Evolutionary conservation across 2,113 vertebrate species (phyloP).

Genomic region (Perca flavescens): DNA sequence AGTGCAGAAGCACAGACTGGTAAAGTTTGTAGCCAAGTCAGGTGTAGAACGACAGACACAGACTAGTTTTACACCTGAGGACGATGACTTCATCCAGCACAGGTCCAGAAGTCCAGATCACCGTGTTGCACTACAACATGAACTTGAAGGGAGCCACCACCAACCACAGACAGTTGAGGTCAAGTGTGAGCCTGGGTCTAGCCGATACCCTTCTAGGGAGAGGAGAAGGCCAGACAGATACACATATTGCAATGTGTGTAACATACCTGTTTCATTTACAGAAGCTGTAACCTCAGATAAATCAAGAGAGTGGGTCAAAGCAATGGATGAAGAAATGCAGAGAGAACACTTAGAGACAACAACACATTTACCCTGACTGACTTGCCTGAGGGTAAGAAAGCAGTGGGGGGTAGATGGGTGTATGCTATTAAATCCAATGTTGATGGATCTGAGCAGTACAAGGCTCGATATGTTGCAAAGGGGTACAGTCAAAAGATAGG

Average conservation of each 20-base stretch:
- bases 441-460: background rate
- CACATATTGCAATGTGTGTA: too few relatives aligned
- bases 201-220: too few relatives aligned
- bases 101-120: too few relatives aligned
- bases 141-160: too few relatives aligned
- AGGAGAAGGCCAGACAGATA: too few relatives aligned
- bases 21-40: background rate
- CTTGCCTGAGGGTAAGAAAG: background rate
- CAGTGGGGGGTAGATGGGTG: background rate
- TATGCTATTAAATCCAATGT: background rate
- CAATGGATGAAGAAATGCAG: conserved; percentile 1
- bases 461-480: background rate
- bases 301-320: background rate
- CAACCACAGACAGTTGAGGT: too few relatives aligned
- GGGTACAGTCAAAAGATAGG: background rate
- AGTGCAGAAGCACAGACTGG: background rate
- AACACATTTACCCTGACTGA: too few relatives aligned
- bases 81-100: too few relatives aligned
- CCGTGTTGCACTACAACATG: too few relatives aligned
- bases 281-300: conserved; percentile 10
- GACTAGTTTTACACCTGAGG: too few relatives aligned
- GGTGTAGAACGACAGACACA: background rate
- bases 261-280: background rate
- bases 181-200: too few relatives aligned
- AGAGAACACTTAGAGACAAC: too few relatives aligned